phyloP scores from a whole-genome alignment of 2,888 invertebrate species.

The Nebria brevicollis region DNA sequence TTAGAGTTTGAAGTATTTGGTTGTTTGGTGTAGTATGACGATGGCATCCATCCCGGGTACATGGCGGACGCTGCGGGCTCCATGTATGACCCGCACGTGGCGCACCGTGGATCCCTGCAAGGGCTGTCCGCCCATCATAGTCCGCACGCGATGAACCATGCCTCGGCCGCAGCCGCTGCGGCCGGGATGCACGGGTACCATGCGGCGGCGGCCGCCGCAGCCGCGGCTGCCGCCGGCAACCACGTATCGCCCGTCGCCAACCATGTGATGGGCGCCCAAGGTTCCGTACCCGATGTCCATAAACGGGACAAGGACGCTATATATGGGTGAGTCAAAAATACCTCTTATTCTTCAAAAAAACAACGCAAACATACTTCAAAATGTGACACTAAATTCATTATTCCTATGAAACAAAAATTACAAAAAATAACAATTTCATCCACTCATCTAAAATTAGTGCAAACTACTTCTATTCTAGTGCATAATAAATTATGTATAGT shows the following conservation, averaged over 20 bases:
- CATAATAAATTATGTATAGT: too few relatives aligned
- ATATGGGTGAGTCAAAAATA: constrained; percentile 85
- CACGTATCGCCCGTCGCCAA: constrained; percentile 76
- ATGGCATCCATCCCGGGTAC: constrained; percentile 91
- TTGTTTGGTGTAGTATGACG: constrained; percentile 82
- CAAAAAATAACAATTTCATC: neutral
- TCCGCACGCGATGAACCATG: constrained; percentile 79
- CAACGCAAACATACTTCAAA: too few relatives aligned
- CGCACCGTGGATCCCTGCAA: constrained; percentile 71
- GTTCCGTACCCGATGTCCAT: constrained; percentile 86
- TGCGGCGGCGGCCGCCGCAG: constrained; percentile 72
- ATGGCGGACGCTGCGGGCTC: constrained; percentile 76
- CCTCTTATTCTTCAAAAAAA: neutral
- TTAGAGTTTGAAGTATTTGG: neutral
- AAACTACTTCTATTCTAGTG: neutral
- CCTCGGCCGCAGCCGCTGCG: constrained; percentile 69
- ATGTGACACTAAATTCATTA: neutral
- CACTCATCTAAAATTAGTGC: neutral
- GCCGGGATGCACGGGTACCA: constrained; percentile 85
- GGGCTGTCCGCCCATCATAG: constrained; percentile 78
- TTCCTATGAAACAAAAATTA: neutral
- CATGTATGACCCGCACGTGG: constrained; percentile 82
- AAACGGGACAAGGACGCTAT: constrained; percentile 99
- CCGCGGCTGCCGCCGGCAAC: constrained; percentile 76
- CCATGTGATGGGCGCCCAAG: constrained; percentile 84